Conservation (phyloP, 2,113 vertebrate genomes). For the Etia nguti region DNA sequence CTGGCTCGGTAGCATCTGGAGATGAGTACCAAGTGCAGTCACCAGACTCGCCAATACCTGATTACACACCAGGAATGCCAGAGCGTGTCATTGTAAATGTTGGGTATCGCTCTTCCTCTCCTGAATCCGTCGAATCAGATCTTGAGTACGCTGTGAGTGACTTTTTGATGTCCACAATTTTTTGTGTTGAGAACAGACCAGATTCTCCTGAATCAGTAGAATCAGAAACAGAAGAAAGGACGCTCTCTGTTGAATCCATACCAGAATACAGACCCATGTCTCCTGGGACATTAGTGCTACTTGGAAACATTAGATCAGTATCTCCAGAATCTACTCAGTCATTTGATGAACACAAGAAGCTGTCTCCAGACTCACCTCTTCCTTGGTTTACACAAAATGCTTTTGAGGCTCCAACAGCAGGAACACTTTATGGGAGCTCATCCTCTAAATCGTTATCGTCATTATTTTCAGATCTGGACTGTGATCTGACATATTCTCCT, state of each 20-base stretch:
- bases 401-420: background rate
- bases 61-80: background rate
- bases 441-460: constrained; percentile 12
- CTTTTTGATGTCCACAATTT: background rate
- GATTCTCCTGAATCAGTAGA: constrained; percentile 45
- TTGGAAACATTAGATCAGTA: background rate
- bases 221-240: constrained; percentile 6
- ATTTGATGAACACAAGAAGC: constrained; percentile 12
- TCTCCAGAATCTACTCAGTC: constrained; percentile 36
- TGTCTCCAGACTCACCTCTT: constrained; percentile 41
- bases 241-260: constrained; percentile 17
- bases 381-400: constrained; percentile 24
- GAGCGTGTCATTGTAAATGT: constrained; percentile 16
- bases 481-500: background rate
- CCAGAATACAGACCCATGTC: constrained; percentile 28
- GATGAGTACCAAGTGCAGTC: constrained; percentile 19
- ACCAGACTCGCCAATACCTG: constrained; percentile 52
- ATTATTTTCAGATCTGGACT: background rate
- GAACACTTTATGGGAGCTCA: background rate
- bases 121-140: constrained; percentile 43
- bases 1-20: constrained; percentile 40
- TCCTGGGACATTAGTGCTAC: background rate
- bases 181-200: background rate
- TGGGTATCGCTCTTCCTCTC: constrained; percentile 44
- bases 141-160: constrained; percentile 37